phyloP scores from a whole-genome alignment of 1,140 invertebrate genomes.

The Pseudoatta argentina region DNA sequence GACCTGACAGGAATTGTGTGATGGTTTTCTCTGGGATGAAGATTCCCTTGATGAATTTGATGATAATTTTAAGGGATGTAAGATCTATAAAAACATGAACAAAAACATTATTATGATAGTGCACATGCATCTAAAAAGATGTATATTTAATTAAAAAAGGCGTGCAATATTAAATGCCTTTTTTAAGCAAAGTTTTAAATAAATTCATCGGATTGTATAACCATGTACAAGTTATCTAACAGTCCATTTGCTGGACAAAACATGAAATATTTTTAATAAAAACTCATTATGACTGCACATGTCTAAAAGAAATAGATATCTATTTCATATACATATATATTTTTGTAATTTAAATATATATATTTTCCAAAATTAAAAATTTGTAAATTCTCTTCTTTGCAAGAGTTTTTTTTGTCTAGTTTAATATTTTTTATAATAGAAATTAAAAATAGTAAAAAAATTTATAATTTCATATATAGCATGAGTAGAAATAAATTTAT shows the following conservation, averaged over 20 bases:
- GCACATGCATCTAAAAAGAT: not conserved
- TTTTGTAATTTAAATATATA: not conserved
- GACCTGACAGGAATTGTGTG: conserved; percentile 89
- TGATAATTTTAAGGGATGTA: conserved; percentile 89
- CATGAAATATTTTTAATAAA: conserved; percentile 11
- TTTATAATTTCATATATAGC: not conserved
- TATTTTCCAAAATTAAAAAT: not conserved
- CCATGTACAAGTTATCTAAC: conserved; percentile 44
- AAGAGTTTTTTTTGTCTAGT: not conserved
- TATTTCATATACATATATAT: not conserved
- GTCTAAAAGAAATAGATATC: not conserved
- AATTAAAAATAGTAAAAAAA: conserved; percentile 13
- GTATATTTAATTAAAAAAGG: not conserved
- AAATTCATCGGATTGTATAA: not conserved
- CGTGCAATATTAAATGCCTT: conserved; percentile 10
- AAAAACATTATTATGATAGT: conserved; percentile 30
- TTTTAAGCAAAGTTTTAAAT: not conserved
- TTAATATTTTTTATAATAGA: conserved; percentile 8
- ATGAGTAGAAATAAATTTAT: not conserved
- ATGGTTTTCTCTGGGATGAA: conserved; percentile 87
- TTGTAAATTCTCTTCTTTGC: not conserved
- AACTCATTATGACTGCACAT: conserved; percentile 17
- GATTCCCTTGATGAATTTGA: conserved; percentile 88
- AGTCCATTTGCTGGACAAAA: not conserved
- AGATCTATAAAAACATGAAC: conserved; percentile 82